phyloP scores from a whole-genome alignment of 2,797 vertebrate genomes.

The Scleropages formosus region DNA sequence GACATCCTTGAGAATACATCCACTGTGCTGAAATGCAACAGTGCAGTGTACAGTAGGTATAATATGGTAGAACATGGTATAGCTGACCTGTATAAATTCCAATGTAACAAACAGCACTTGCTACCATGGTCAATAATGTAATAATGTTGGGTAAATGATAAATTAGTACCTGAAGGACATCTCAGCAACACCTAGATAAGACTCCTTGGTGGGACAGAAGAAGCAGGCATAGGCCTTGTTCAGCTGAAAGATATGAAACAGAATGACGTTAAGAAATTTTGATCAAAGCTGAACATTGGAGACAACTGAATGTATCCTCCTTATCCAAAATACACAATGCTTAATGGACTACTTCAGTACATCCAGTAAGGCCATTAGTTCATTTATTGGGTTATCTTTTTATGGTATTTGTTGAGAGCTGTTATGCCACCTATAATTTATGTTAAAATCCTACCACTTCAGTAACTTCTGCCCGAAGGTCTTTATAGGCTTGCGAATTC shows the following conservation, averaged over 20 bases:
- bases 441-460: no score
- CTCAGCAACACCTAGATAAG: constrained; percentile 41
- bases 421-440: no score
- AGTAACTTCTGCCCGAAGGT: no score
- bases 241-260: not conserved
- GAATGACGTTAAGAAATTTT: not conserved
- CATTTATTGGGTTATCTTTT: no score
- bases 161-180: constrained; percentile 57
- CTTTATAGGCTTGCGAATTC: no score
- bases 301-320: no score
- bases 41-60: not conserved
- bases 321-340: no score
- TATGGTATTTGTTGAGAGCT: no score
- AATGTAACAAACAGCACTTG: not conserved
- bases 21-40: not conserved
- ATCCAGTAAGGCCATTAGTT: no score
- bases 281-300: no score
- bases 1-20: not conserved
- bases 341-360: no score
- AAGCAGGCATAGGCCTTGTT: not conserved
- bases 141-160: constrained; percentile 6
- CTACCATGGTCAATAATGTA: not conserved
- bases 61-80: no score
- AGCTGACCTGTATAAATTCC: not conserved
- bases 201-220: constrained; percentile 18